Base-by-base conservation (phyloP, 2,113 vertebrate genomes). In the Axis porcinus region DNA sequence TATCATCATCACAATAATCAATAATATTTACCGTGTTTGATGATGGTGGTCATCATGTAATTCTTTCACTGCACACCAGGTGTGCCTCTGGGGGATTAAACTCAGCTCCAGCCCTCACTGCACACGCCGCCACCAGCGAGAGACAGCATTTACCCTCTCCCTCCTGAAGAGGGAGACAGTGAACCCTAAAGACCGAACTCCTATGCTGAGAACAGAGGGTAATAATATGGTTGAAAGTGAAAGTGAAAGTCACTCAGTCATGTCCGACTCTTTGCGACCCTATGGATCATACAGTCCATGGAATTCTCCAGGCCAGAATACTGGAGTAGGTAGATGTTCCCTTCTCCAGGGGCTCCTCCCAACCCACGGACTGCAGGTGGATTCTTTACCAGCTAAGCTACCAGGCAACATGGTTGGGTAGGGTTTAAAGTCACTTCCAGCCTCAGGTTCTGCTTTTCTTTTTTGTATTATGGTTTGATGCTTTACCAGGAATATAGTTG, bases 1-100 rank as follows among this genome's bases (percentile, higher is more conserved):
- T 14, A 15, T 36, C 47, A 64, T 43, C 9, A 6, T 86, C 78
- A 55, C 4, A 3, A 33, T 54, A 7, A 23, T 54, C 50, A 54
- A 12, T 36, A 54, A 36, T n/a, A 55, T 74, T 27, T 36, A 5
- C 4, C 36, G 1, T 45, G 33, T 14, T 78, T 52, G 47, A 52
- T 64, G 33, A 25, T 30, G 19, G 16, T 50, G n/a, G 16, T 17
- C 52, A 47, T 21, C 8, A 17, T 6, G 3, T 30, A 28, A 47
- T 58, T 76, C 8, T 47, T 0, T 81, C 17, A 50, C 11, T 36
- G 0, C 11, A 13, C 27, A 28, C n/a, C 6, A 3, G 13, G n/a
- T 0, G 0, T 16, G 10, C 10, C 40, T 40, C 50, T 43, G 58
- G 27, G 23, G 45, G 4, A 10, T 21, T 55, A 17, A 81, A 28